phyloP scores from a whole-genome alignment of 2,797 vertebrate species.

The Psittacula derbiana region DNA sequence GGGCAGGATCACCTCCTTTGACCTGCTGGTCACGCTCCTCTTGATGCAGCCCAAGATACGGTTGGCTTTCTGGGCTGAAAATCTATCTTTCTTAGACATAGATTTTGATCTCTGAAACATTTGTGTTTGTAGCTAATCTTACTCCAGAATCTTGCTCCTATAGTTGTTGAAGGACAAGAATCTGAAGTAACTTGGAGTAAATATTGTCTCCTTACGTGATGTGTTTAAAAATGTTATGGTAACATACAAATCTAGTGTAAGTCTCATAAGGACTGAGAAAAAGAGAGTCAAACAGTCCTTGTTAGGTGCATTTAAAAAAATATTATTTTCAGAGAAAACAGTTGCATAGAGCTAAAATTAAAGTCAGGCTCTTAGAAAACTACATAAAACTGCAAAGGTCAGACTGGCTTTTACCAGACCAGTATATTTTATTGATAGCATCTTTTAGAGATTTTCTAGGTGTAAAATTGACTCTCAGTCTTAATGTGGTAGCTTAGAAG shows the following conservation, averaged over 20 bases:
- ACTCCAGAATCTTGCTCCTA: background rate
- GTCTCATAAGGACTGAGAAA: background rate
- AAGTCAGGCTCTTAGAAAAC: background rate
- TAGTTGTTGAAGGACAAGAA: background rate
- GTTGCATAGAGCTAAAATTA: background rate
- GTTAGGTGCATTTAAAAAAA: background rate
- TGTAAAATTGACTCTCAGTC: background rate
- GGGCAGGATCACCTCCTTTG: too few species aligned
- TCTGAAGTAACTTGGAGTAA: background rate
- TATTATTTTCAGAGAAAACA: background rate
- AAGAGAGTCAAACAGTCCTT: background rate
- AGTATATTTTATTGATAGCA: background rate
- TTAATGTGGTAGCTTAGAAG: background rate
- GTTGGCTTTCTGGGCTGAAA: too few species aligned
- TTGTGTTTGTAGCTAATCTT: background rate
- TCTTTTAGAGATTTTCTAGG: background rate
- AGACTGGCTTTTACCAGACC: background rate
- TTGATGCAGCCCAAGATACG: too few species aligned
- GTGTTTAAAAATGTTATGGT: background rate
- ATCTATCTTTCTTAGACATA: background rate
- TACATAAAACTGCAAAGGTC: background rate
- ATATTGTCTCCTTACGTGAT: background rate
- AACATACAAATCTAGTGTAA: background rate
- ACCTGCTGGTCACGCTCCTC: too few species aligned
- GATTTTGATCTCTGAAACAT: background rate